Base-by-base conservation (phyloP, 2,888 invertebrate species). In the Yponomeuta cagnagella region DNA sequence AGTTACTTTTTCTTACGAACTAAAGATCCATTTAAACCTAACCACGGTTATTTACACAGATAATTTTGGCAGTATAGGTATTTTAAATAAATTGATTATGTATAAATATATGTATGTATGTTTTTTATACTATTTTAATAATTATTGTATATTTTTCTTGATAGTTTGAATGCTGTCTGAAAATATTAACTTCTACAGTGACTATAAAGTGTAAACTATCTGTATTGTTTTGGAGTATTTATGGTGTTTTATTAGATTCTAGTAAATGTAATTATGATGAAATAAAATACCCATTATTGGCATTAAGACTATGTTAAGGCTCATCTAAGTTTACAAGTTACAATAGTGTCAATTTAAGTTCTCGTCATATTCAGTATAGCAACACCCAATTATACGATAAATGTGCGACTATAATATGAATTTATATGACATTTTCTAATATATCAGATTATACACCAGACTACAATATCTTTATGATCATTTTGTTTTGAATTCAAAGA, bases 21-120 rank as follows among this genome's bases (percentile, higher is more conserved):
- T 72, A 71, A 64, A 72, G 66, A 72, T 73, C 72, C 73, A 58
- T 58, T 58, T 58, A 58, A 58, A 15, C 52, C 52, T 72, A 72
- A 68, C 73, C 72, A 63, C 68, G 69, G 73, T 68, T 76, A 77
- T 77, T 72, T 75, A 77, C 77, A 76, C 68, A 30, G 48, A 48
- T 68, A 68, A 68, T 68, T 68, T 68, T 68, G 68, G 68, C 68
- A 75, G 72, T 70, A 75, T 72, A 73, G 65, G 52, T 70, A 69
- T 71, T 72, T 63, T 58, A 58, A 58, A 58, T 58, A 58, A 15
- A 15, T 58, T 58, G 52, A 58, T 58, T 58, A 58, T 58, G 15
- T 15, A 58, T 58, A 58, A 43, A 15, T 15, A 58, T 58, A 58
- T 15, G 15, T 58, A 71, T 72, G 33, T 33, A 33, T 70, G 70